Evolutionary conservation across 2,797 vertebrate genomes (phyloP).

Genomic region (Rhinatrema bivittatum): DNA sequence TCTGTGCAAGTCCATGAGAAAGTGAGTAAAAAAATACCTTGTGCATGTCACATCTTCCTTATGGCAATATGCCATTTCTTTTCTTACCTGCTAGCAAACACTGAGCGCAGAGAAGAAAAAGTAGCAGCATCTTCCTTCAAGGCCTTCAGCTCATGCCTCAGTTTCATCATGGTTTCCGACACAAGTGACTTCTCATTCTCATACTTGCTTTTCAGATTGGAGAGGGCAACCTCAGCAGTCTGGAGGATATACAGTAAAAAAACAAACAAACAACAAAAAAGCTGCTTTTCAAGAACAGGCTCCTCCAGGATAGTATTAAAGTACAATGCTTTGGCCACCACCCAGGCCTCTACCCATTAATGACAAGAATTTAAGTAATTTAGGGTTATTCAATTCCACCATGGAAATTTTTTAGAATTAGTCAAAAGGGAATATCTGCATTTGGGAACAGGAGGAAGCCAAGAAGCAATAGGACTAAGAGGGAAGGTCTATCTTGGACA

Average conservation of each 20-base stretch:
- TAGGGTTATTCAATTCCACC: not conserved
- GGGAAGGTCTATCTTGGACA: no score
- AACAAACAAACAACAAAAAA: no score
- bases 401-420: not conserved
- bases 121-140: constrained; percentile 80
- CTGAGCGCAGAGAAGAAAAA: constrained; percentile 74
- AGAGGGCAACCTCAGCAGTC: constrained; percentile 76
- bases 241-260: constrained; percentile 28
- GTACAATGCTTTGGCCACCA: no score
- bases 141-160: constrained; percentile 75
- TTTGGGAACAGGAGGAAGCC: no score
- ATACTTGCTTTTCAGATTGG: constrained; percentile 78
- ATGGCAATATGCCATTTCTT: not conserved
- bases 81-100: constrained; percentile 76
- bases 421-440: no score
- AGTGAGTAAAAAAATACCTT: no score
- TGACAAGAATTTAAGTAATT: not conserved
- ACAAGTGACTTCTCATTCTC: constrained; percentile 76
- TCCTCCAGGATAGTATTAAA: no score
- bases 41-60: no score
- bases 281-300: not conserved
- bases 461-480: no score
- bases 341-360: not conserved
- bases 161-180: constrained; percentile 75
- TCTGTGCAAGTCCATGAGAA: no score